phyloP scores from a whole-genome alignment of 2,888 invertebrate species.

The Drosophila fulvimacula region DNA sequence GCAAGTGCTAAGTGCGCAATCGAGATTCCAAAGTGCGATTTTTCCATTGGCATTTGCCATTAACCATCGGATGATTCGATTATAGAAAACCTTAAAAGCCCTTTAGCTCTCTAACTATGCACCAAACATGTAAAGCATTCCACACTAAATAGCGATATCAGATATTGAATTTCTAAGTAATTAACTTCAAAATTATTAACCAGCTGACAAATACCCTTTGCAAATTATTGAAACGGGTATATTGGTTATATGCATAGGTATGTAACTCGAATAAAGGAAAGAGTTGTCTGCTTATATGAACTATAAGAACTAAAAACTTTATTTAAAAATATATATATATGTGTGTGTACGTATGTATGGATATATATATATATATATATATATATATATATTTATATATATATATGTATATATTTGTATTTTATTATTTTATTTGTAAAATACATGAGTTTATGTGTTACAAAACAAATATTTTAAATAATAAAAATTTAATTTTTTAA shows the following conservation, averaged over 20 bases:
- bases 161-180: neutral
- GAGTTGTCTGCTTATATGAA: too few relatives aligned
- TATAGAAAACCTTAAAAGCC: neutral
- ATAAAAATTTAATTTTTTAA: too few relatives aligned
- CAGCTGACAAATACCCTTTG: neutral
- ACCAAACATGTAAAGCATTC: conserved; percentile 6
- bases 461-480: too few relatives aligned
- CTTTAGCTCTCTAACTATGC: neutral
- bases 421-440: too few relatives aligned
- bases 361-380: too few relatives aligned
- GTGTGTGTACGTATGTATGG: too few relatives aligned
- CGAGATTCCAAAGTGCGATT: neutral
- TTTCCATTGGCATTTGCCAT: neutral
- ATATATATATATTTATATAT: too few relatives aligned
- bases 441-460: too few relatives aligned
- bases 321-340: too few relatives aligned
- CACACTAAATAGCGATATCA: neutral
- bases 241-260: neutral
- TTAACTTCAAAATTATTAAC: neutral
- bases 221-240: neutral
- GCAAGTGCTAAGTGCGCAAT: conserved; percentile 21
- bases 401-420: too few relatives aligned
- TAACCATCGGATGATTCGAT: neutral
- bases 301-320: too few relatives aligned
- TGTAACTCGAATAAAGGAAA: too few relatives aligned